These are phyloP conservation scores for Syngnathus rostellatus DNA, from an alignment of 2,797 vertebrate genomes.

Conservation along the genomic window DNA sequence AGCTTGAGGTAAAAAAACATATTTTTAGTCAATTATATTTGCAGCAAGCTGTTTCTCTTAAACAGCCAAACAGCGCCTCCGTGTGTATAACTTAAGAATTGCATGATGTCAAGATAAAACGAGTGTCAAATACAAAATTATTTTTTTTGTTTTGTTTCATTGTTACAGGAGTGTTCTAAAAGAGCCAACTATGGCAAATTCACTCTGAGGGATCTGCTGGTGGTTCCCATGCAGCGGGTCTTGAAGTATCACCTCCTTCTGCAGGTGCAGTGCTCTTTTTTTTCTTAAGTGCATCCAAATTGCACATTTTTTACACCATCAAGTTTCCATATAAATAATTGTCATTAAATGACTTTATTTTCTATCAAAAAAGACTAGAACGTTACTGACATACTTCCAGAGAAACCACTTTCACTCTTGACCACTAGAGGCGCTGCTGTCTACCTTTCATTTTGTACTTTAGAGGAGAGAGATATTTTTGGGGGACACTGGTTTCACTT, in stretches of 20 bases:
- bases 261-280: constrained; percentile 74
- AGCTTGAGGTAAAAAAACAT: constrained; percentile 76
- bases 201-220: constrained; percentile 87
- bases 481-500: background rate
- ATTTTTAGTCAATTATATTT: background rate
- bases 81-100: constrained; percentile 36
- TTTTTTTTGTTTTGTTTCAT: background rate
- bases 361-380: background rate
- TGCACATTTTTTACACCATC: too few species aligned
- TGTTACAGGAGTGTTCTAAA: constrained; percentile 90
- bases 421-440: constrained; percentile 38
- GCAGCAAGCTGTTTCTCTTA: background rate
- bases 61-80: constrained; percentile 35
- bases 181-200: constrained; percentile 96
- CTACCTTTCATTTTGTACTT: constrained; percentile 16
- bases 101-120: constrained; percentile 10
- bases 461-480: background rate
- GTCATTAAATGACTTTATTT: background rate
- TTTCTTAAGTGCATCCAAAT: background rate
- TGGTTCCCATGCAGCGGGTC: constrained; percentile 97
- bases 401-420: background rate
- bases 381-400: background rate
- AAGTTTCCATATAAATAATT: background rate
- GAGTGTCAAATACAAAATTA: background rate
- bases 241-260: constrained; percentile 93